Evolutionary conservation across 1,140 invertebrate genomes (phyloP).

Genomic region (Saccostrea echinata): DNA sequence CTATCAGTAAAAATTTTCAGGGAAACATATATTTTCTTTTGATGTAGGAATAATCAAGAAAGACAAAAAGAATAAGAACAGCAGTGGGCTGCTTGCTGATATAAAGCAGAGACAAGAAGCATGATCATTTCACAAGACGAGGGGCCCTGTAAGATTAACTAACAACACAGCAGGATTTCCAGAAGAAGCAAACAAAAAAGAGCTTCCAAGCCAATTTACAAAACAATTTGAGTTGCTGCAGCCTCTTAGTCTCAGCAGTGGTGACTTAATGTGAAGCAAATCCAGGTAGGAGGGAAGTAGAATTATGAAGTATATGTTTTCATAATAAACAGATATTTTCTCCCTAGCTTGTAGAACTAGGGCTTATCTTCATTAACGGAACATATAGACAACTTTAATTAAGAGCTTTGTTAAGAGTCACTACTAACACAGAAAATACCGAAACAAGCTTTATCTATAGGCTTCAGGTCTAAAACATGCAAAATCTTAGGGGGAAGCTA

Average conservation of each 20-base stretch:
- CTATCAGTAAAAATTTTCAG: conserved; percentile 26
- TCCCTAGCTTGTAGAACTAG: background rate
- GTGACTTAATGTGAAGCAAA: conserved; percentile 24
- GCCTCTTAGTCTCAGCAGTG: conserved; percentile 1
- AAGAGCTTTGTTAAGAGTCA: conserved; percentile 2
- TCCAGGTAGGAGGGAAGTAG: conserved; percentile 18
- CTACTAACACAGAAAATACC: background rate
- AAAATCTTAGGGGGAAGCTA: background rate
- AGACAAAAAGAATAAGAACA: conserved; percentile 32
- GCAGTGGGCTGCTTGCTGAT: conserved; percentile 18
- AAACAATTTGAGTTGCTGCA: conserved; percentile 29
- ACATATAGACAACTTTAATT: background rate
- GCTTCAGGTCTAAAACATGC: background rate
- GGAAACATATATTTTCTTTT: conserved; percentile 20
- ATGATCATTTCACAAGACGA: conserved; percentile 27
- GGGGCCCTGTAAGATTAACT: conserved; percentile 18
- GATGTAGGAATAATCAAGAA: conserved; percentile 27
- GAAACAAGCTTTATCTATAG: background rate
- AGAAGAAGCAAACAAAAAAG: conserved; percentile 6
- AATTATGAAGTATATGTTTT: conserved; percentile 40
- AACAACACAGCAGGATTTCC: conserved; percentile 7
- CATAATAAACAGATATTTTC: conserved; percentile 33
- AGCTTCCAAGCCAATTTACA: conserved; percentile 32
- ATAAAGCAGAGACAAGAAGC: conserved; percentile 34
- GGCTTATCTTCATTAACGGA: conserved; percentile 4